Evolutionary conservation across 2,888 invertebrate species (phyloP).

Genomic region (Ophion ventricosus): DNA sequence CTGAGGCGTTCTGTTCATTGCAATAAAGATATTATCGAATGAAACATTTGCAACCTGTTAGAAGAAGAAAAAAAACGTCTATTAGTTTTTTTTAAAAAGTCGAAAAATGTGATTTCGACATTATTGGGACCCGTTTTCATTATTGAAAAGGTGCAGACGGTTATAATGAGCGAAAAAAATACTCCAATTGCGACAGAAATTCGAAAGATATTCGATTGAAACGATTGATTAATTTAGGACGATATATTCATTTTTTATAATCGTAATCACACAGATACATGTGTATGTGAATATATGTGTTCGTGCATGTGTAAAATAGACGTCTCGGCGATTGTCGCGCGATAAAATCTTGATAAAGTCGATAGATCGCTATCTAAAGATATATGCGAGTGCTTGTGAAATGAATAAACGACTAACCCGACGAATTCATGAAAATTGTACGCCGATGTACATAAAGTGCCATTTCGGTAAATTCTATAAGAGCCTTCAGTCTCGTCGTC

Average conservation of each 20-base stretch:
- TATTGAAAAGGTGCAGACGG: not conserved
- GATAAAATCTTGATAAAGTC: not conserved
- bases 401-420: constrained; percentile 44
- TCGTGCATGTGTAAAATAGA: not conserved
- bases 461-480: constrained; percentile 18
- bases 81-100: not conserved
- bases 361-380: not conserved
- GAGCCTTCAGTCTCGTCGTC: constrained; percentile 7
- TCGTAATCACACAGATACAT: constrained; percentile 12
- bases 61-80: not conserved
- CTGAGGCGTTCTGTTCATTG: not conserved
- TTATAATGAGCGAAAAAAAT: not conserved
- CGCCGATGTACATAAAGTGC: not conserved
- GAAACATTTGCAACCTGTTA: not conserved
- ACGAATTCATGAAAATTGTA: constrained; percentile 20
- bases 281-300: constrained; percentile 4
- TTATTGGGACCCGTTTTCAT: not conserved
- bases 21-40: not conserved
- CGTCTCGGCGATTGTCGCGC: not conserved
- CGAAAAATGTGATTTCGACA: not conserved
- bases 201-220: not conserved
- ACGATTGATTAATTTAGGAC: not conserved
- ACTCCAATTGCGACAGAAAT: not conserved
- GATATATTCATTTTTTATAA: constrained; percentile 43
- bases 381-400: constrained; percentile 4